Evolutionary conservation across 2,113 vertebrate species (phyloP), one percentile per base, ranked within the genome.

Genomic region (Dermatemys mawii): DNA sequence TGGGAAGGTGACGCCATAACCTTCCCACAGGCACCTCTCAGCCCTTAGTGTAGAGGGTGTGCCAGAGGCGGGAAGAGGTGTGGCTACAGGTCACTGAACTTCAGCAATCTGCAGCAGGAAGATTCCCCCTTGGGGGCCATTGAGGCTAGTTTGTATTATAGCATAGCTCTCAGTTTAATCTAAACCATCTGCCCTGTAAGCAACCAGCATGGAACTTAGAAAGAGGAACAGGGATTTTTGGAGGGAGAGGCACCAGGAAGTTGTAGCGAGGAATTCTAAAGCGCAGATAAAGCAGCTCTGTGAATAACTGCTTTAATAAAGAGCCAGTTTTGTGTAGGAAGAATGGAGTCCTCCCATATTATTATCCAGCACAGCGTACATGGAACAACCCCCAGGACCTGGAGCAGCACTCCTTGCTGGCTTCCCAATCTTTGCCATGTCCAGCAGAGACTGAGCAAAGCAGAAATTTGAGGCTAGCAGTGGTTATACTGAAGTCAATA

Each of bases 331-430:
- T 60, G 63, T 92, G 79, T 88, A 76, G 73, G 7, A 73, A 63
- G 48, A 87, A 92, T 54, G 7, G 17, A 63, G n/a, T 9, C 16
- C 91, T 3, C 35, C 48, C 35, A 84, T 87, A 24, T 9, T 83
- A 32, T 80, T 29, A 3, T 7, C 29, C 0, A 12, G 90, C 60
- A 19, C 11, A 44, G 11, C 84, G 50, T 12, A 63, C 7, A 48
- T 29, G 24, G 84, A 92, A 95, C 4, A 55, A 73, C 26, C 41
- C 38, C 53, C 29, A 78, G 16, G 55, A 79, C 1, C 24, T n/a
- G 73, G 22, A 94, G 82, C 21, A 0, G 0, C 2, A 26, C 7
- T 83, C 6, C 32, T 63, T 63, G 44, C 5, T 79, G 51, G 49
- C 84, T 38, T 17, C 9, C 86, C 19, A 7, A 57, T 14, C 35